Conservation (phyloP, 2,797 vertebrate species). For the Petrocephalus sullivani region DNA sequence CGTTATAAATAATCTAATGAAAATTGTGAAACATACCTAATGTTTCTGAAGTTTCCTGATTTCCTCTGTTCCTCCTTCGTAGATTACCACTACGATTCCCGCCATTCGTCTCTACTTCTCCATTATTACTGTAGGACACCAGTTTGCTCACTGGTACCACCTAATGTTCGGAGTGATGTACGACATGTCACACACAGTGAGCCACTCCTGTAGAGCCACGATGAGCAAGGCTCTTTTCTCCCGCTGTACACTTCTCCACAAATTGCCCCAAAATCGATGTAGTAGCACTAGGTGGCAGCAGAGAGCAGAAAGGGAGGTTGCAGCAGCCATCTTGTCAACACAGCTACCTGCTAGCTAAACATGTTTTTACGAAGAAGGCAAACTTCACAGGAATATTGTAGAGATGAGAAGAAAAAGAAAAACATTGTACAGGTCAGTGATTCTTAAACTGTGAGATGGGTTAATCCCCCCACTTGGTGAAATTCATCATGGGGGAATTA, state of each 20-base stretch:
- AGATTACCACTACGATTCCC: background rate
- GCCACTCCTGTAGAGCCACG: background rate
- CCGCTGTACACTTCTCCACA: background rate
- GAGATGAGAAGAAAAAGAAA: background rate
- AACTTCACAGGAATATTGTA: background rate
- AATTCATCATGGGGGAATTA: background rate
- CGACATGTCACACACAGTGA: background rate
- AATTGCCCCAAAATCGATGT: background rate
- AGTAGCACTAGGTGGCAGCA: background rate
- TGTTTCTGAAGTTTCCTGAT: background rate
- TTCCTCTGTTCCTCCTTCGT: background rate
- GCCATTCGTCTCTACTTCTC: background rate
- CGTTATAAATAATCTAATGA: background rate
- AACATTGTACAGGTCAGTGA: background rate
- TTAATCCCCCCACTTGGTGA: background rate
- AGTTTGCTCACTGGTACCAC: background rate
- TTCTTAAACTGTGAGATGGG: background rate
- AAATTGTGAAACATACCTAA: background rate
- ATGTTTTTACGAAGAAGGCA: background rate
- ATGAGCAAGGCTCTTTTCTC: background rate
- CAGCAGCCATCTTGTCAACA: background rate
- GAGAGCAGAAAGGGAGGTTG: background rate
- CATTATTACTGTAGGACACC: background rate
- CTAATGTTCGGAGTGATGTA: background rate
- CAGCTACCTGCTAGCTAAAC: background rate